These are phyloP conservation scores for Varroa destructor DNA, from an alignment of 1,140 invertebrate species.

Conservation along the genomic window DNA sequence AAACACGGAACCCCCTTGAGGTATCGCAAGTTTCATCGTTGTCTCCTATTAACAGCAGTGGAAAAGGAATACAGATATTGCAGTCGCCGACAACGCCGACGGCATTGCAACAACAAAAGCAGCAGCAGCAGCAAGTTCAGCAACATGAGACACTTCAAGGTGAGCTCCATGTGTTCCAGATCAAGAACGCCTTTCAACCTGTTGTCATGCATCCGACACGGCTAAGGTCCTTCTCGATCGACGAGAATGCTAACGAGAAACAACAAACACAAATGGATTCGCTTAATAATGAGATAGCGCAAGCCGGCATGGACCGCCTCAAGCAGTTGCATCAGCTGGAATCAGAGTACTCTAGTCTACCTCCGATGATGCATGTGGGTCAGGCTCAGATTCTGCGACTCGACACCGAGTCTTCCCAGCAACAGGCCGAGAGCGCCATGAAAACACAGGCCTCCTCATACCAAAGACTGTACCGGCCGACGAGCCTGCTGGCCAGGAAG, in stretches of 20 bases:
- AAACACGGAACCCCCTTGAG: slow-evolving; percentile 23
- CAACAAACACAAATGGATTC: not conserved
- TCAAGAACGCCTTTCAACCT: slow-evolving; percentile 32
- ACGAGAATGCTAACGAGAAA: slow-evolving; percentile 27
- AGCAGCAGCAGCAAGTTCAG: too few species aligned
- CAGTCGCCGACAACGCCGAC: too few species aligned
- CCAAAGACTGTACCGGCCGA: slow-evolving; percentile 27
- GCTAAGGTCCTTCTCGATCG: slow-evolving; percentile 28
- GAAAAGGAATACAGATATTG: not conserved
- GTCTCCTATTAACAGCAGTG: not conserved
- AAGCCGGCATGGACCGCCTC: too few species aligned
- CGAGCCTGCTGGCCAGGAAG: slow-evolving; percentile 20
- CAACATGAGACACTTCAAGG: too few species aligned
- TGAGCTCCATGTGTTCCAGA: slow-evolving; percentile 17
- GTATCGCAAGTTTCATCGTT: slow-evolving; percentile 2
- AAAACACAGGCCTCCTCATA: not conserved
- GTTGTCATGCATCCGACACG: slow-evolving; percentile 33
- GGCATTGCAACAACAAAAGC: too few species aligned
- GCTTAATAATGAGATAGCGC: too few species aligned
- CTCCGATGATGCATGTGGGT: slow-evolving; percentile 6
- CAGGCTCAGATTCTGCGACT: slow-evolving; percentile 22
- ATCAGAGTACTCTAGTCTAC: not conserved
- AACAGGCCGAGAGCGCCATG: not conserved
- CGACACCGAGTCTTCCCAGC: slow-evolving; percentile 18
- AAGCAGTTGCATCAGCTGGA: not conserved